Evolutionary conservation across 1,140 invertebrate species (phyloP).

Genomic region (Bombus terrestris): DNA sequence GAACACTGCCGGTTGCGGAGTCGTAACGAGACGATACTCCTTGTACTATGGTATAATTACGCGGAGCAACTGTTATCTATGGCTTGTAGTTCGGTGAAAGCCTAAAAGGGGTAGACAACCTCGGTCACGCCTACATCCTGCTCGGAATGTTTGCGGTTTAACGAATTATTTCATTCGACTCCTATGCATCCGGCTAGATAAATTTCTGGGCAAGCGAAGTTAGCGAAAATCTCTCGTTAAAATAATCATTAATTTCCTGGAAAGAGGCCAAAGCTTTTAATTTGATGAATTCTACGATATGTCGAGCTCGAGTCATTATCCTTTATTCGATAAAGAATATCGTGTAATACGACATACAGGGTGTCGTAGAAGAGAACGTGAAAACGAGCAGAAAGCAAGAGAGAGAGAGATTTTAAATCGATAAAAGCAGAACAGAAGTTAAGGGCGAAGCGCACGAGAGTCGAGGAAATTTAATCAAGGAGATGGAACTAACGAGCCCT

Average conservation of each 20-base stretch:
- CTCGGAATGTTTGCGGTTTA: slow-evolving; percentile 24
- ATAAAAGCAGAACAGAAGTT: slow-evolving; percentile 22
- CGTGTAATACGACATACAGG: not conserved
- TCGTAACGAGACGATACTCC: not conserved
- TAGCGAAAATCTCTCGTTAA: not conserved
- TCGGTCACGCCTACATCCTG: slow-evolving; percentile 43
- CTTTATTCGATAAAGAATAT: not conserved
- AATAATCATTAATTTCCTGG: not conserved
- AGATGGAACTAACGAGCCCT: slow-evolving; percentile 51
- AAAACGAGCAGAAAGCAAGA: too few species aligned
- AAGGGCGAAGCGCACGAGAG: slow-evolving; percentile 14
- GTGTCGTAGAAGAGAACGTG: not conserved
- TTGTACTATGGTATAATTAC: slow-evolving; percentile 12
- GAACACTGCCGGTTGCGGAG: not conserved
- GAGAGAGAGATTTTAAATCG: not conserved
- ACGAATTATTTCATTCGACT: slow-evolving; percentile 32
- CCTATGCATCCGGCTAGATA: slow-evolving; percentile 14
- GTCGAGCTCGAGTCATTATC: too few species aligned
- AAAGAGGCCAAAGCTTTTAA: not conserved
- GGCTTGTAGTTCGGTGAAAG: slow-evolving; percentile 41
- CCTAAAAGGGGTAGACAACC: slow-evolving; percentile 19
- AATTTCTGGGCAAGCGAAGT: not conserved
- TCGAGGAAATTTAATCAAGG: slow-evolving; percentile 53
- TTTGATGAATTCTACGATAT: too few species aligned
- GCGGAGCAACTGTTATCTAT: not conserved